Conservation (phyloP, 2,888 invertebrate species). For the Biston stratarius region DNA sequence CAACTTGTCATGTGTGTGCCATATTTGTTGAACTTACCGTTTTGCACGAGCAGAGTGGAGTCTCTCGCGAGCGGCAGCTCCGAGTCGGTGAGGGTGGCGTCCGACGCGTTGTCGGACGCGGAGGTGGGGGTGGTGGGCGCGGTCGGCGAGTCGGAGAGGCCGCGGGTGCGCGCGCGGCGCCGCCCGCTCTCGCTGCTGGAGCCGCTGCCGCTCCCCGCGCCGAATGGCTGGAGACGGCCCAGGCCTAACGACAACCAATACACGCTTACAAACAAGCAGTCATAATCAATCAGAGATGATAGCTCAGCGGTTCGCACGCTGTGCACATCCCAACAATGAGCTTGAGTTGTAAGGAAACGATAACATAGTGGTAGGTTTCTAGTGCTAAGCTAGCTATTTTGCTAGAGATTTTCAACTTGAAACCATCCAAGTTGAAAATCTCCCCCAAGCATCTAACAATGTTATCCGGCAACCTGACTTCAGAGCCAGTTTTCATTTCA, state of each 20-base stretch:
- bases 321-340: too few species aligned
- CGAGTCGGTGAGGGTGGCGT: conserved; percentile 94
- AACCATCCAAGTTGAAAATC: too few species aligned
- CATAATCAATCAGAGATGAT: too few species aligned
- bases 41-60: conserved; percentile 93
- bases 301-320: too few species aligned
- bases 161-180: conserved; percentile 84
- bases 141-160: conserved; percentile 92
- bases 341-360: too few species aligned
- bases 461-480: too few species aligned
- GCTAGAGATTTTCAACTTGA: too few species aligned
- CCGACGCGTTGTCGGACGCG: conserved; percentile 92
- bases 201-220: conserved; percentile 91
- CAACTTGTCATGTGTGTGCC: too few species aligned
- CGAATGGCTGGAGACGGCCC: conserved; percentile 94
- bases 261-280: not conserved
- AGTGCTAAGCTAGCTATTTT: too few species aligned
- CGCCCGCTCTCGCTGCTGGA: conserved; percentile 88
- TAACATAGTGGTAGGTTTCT: too few species aligned
- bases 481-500: too few species aligned
- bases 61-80: conserved; percentile 93
- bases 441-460: too few species aligned
- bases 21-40: conserved; percentile 85
- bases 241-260: conserved; percentile 82
- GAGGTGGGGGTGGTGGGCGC: conserved; percentile 87